Conservation (phyloP, 2,797 vertebrate genomes). For the Enteromius fasciolatus region DNA sequence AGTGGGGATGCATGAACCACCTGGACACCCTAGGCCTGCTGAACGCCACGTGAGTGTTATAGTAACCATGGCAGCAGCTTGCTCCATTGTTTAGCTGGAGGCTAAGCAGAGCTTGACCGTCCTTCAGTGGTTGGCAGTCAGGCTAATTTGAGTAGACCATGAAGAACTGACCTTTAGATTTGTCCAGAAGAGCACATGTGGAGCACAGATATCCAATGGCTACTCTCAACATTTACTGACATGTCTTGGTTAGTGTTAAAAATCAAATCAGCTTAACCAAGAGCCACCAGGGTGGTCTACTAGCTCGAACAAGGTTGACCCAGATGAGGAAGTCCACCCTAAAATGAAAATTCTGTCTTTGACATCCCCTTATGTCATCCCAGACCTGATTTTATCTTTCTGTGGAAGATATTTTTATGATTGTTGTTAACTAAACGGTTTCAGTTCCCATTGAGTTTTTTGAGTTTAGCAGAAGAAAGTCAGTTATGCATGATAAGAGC, state of each 20-base stretch:
- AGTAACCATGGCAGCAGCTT: not conserved
- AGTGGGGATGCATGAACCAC: constrained; percentile 90
- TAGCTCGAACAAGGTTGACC: not conserved
- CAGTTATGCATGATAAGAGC: not conserved
- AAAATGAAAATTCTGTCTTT: not conserved
- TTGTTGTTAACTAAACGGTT: not conserved
- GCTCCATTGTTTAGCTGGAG: constrained; percentile 12
- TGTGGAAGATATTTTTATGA: not conserved
- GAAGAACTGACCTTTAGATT: constrained; percentile 19
- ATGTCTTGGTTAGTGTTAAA: not conserved
- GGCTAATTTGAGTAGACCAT: constrained; percentile 24
- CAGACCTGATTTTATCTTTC: not conserved
- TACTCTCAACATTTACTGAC: not conserved
- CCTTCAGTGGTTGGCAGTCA: constrained; percentile 9
- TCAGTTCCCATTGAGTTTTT: not conserved
- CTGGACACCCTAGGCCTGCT: constrained; percentile 92
- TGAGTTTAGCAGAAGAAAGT: not conserved
- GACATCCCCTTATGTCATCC: not conserved
- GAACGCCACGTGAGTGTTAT: constrained; percentile 85
- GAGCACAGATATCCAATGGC: constrained; percentile 8
- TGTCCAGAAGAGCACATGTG: constrained; percentile 45
- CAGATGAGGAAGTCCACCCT: not conserved
- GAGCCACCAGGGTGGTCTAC: not conserved
- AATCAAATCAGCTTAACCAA: not conserved
- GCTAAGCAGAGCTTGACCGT: constrained; percentile 21